Evolutionary conservation across 2,113 vertebrate species (phyloP).

Genomic region (Trichechus manatus): DNA sequence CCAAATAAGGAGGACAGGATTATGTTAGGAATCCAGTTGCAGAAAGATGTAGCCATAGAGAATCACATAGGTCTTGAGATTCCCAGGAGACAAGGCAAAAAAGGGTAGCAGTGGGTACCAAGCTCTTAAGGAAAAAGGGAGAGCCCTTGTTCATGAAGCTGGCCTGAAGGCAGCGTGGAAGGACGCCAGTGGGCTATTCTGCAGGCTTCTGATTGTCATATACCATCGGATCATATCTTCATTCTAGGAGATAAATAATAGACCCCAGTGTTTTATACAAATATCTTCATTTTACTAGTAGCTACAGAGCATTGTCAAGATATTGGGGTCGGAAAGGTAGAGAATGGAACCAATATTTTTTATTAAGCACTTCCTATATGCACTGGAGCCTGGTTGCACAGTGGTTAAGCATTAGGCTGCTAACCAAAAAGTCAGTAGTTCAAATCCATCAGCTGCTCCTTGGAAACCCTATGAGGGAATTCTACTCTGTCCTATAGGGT

Average conservation of each 20-base stretch:
- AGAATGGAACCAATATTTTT: not conserved
- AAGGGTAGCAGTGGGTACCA: not conserved
- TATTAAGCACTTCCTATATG: not conserved
- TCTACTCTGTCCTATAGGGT: too few species aligned
- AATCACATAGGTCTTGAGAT: not conserved
- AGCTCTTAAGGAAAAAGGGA: not conserved
- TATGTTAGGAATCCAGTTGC: not conserved
- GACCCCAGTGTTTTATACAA: not conserved
- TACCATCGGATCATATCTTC: not conserved
- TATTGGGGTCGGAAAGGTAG: not conserved
- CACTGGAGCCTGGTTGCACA: too few species aligned
- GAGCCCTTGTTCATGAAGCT: rapidly evolving
- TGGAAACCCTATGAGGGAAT: too few species aligned
- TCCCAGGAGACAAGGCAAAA: not conserved
- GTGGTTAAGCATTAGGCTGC: too few species aligned
- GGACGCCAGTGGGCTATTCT: not conserved
- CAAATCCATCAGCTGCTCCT: too few species aligned
- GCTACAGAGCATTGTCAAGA: not conserved
- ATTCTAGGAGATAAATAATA: not conserved
- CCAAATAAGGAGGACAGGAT: slow-evolving; percentile 7
- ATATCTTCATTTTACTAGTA: not conserved
- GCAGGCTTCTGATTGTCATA: not conserved
- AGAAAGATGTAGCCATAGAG: not conserved
- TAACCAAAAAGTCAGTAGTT: too few species aligned
- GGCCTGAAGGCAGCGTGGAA: not conserved